Conservation (phyloP, 1,140 invertebrate species). For the Drosophila sucinea region DNA sequence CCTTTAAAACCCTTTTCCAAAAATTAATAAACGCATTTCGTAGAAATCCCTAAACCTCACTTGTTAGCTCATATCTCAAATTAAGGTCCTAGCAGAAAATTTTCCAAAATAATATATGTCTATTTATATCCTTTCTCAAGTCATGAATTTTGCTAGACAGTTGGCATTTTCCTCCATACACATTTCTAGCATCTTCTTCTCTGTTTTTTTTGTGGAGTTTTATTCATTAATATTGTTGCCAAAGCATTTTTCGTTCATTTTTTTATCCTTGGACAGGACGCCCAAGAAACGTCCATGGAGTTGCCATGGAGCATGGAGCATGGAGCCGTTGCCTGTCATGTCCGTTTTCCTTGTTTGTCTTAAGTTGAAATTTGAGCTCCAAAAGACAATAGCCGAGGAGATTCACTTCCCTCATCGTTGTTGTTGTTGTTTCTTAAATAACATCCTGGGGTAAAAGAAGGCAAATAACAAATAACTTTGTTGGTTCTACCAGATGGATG, state of each 20-base stretch:
- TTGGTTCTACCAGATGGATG: background rate
- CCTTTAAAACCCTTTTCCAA: no score
- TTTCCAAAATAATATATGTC: background rate
- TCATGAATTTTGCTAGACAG: constrained; percentile 35
- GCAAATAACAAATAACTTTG: constrained; percentile 28
- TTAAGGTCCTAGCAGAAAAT: background rate
- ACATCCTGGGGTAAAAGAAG: constrained; percentile 43
- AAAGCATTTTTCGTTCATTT: constrained; percentile 50
- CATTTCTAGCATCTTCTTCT: background rate
- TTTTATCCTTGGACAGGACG: constrained; percentile 20
- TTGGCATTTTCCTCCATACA: constrained; percentile 29
- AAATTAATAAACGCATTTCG: no score
- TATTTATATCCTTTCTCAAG: constrained; percentile 8
- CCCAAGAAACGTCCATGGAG: background rate
- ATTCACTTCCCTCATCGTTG: background rate
- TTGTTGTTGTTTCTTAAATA: constrained; percentile 40
- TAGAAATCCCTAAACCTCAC: no score
- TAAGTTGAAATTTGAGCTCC: constrained; percentile 62
- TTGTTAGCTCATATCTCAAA: no score
- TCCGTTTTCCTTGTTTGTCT: constrained; percentile 57
- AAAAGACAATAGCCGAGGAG: constrained; percentile 54
- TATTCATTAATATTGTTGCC: constrained; percentile 72
- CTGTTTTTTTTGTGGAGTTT: constrained; percentile 19
- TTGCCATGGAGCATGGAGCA: constrained; percentile 36
- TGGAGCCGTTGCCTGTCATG: constrained; percentile 38